Base-by-base conservation (phyloP, 2,113 vertebrate genomes). In the Bucco capensis region DNA sequence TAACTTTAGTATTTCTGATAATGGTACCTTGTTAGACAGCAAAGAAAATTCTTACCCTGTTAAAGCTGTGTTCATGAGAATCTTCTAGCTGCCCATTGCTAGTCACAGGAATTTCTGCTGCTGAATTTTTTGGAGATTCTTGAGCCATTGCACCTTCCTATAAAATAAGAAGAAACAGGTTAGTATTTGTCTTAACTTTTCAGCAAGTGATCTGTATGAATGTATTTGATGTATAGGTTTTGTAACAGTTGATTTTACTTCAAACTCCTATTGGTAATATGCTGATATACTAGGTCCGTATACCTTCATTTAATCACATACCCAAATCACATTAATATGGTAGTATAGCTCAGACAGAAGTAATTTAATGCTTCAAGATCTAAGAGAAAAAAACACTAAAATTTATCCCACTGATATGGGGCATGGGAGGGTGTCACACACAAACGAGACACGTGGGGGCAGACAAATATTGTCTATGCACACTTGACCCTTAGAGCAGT, bases 21-120 rank as follows among this genome's bases (percentile, higher is more conserved):
- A 78, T 0, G 1, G 33, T 35, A 83, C 31, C 58, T 23, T 47
- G 14, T 31, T 14, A 53, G 70, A 53, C 58, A 72, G 49, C 64
- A 66, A 75, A 86, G 38, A 78, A 77, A 92, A 64, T 42, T 46
- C 94, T 96, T 97, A 99, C 99, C 98, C 97, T 98, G 51, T 98
- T 98, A 96, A 98, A 99, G 35, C 96, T 94, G n/a, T 97, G 96
- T 38, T 98, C 98, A 1, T 97, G 97, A 83, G 96, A 96, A 90
- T 98, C 98, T 67, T 99, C 98, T 64, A 98, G 95, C 65, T 99
- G 98, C 76, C 99, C 99, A 76, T 99, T 99, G 97, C 97, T 99
- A 76, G 98, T 99, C 91, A 99, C 98, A 44, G 99, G 97, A 93
- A 99, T 99, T 97, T 99, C 99, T 87, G 99, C 99, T 8, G 98